Conservation (phyloP, 2,797 vertebrate genomes). For the Hydrocynus forskahlii region DNA sequence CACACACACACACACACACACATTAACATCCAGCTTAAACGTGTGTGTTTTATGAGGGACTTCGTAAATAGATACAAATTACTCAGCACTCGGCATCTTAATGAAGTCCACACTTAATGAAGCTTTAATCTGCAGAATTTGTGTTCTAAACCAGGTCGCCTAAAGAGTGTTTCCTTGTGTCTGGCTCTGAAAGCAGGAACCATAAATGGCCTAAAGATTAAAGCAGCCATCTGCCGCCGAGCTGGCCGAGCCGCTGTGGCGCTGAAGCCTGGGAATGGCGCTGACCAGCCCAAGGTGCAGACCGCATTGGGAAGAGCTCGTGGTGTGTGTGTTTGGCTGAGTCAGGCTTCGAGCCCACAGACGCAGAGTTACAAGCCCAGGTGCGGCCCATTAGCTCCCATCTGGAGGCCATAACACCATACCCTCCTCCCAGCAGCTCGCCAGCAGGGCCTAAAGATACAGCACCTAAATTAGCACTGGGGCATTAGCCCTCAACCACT, state of each 20-base stretch:
- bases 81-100: neutral
- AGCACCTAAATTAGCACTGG: constrained; percentile 50
- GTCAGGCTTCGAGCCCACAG: constrained; percentile 64
- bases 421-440: constrained; percentile 57
- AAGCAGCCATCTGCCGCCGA: constrained; percentile 44
- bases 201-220: constrained; percentile 48
- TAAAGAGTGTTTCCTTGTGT: neutral
- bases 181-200: constrained; percentile 22
- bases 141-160: neutral
- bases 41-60: neutral
- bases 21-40: neutral
- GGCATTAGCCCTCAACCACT: constrained; percentile 41
- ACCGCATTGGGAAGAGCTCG: constrained; percentile 56
- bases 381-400: constrained; percentile 74
- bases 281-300: constrained; percentile 40
- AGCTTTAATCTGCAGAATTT: neutral
- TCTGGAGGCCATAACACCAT: constrained; percentile 73
- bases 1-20: constrained; percentile 5
- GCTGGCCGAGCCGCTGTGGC: constrained; percentile 11
- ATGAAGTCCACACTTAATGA: neutral
- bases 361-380: constrained; percentile 64
- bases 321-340: constrained; percentile 64
- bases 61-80: constrained; percentile 12
- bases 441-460: constrained; percentile 60
- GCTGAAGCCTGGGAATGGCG: constrained; percentile 45